A percentile compares a stretch with the other conserved stretches of the same genome.
phyloP scores from a whole-genome alignment of 2,113 vertebrate genomes.

The Trogon surrucura region DNA sequence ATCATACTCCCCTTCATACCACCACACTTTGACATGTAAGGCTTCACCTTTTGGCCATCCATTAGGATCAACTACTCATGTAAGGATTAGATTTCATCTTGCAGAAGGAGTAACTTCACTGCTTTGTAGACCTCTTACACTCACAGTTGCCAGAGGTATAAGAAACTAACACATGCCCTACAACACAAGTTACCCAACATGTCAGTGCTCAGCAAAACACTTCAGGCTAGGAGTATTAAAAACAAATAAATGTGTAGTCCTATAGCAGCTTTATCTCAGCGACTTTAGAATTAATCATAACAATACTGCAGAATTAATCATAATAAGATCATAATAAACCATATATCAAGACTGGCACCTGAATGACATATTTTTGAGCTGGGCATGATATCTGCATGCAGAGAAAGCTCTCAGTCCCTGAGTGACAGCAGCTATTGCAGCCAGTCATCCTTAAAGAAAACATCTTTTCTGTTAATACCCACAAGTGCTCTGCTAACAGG shows the following conservation, averaged over 20 bases:
- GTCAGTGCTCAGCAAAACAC: not conserved
- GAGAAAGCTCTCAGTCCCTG: not conserved
- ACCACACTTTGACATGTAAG: not conserved
- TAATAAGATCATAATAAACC: no score
- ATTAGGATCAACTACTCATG: not conserved
- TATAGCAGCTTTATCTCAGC: not conserved
- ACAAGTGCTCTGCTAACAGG: not conserved
- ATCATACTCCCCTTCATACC: not conserved
- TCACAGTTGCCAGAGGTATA: not conserved
- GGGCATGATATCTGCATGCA: not conserved
- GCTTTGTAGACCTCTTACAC: not conserved
- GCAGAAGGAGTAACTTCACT: not conserved
- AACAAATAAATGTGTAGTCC: not conserved
- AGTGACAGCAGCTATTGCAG: constrained; percentile 14
- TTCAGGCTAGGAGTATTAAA: not conserved
- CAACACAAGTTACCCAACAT: not conserved
- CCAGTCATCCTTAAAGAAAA: constrained; percentile 34
- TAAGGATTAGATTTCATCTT: not conserved
- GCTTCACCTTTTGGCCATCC: not conserved
- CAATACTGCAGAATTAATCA: no score
- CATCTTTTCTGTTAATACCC: not conserved
- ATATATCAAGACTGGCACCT: not conserved
- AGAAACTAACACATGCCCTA: not conserved
- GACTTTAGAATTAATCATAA: not conserved
- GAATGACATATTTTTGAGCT: not conserved